These are phyloP conservation scores for Apostichopus leukothele DNA, from an alignment of 53 echinoderm and acorn worm genomes.

Conservation along the genomic window DNA sequence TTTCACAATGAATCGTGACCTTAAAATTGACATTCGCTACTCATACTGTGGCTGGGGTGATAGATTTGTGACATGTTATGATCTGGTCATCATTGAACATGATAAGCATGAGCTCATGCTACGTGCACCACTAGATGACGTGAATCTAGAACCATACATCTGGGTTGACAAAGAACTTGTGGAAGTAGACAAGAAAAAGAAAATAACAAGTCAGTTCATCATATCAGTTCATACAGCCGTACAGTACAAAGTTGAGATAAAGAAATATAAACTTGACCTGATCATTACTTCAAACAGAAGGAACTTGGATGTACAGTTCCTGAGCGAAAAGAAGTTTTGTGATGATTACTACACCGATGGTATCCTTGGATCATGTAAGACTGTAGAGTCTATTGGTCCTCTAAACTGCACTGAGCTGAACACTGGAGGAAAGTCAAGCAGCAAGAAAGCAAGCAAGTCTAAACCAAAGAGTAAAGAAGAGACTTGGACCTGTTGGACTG, in stretches of 20 bases:
- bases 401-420: constrained; percentile 40
- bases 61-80: constrained; percentile 66
- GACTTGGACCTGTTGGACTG: constrained; percentile 50
- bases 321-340: constrained; percentile 58
- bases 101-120: constrained; percentile 49
- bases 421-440: not conserved
- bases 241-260: constrained; percentile 61
- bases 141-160: constrained; percentile 33
- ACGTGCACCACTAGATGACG: constrained; percentile 53
- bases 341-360: constrained; percentile 46
- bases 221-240: constrained; percentile 54
- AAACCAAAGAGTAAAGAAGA: not conserved
- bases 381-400: constrained; percentile 57
- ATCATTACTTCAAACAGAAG: constrained; percentile 56
- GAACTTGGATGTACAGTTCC: constrained; percentile 62
- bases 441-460: not conserved
- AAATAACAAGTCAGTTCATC: constrained; percentile 48
- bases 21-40: constrained; percentile 57
- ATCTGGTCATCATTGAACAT: constrained; percentile 62
- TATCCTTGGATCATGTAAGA: constrained; percentile 67
- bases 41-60: constrained; percentile 58
- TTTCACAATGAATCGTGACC: constrained; percentile 19
- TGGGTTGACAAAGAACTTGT: constrained; percentile 62
- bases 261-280: constrained; percentile 47
- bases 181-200: constrained; percentile 59